Evolutionary conservation across 2,888 invertebrate species (phyloP).

Genomic region (Eilema griseolum): DNA sequence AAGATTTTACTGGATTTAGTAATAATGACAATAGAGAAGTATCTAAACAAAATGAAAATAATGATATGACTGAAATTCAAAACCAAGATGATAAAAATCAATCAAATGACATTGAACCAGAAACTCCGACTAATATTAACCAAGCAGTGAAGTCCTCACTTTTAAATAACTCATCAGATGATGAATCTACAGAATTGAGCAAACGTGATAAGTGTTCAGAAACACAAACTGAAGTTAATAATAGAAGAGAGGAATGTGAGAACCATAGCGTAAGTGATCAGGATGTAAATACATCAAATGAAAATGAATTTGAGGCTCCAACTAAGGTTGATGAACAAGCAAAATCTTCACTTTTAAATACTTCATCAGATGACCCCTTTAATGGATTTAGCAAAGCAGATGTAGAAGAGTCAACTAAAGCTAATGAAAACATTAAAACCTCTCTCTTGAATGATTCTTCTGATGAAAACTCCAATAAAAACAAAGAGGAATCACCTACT

Average conservation of each 20-base stretch:
- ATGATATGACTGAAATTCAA: neutral
- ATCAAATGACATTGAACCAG: neutral
- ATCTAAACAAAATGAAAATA: constrained; percentile 3
- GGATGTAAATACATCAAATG: neutral
- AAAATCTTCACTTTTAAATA: constrained; percentile 10
- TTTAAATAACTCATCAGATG: constrained; percentile 52
- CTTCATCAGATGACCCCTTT: constrained; percentile 11
- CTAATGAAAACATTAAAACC: constrained; percentile 42
- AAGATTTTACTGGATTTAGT: constrained; percentile 7
- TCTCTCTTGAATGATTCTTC: constrained; percentile 55
- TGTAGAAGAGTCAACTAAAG: constrained; percentile 27
- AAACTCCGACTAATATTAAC: constrained; percentile 20
- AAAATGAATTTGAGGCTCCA: neutral
- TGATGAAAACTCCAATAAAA: constrained; percentile 48
- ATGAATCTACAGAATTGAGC: constrained; percentile 40
- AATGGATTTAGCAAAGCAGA: constrained; percentile 50
- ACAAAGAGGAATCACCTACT: constrained; percentile 39
- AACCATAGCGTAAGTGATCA: neutral
- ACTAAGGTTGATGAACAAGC: constrained; percentile 1
- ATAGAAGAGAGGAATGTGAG: neutral
- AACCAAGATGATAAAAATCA: constrained; percentile 25
- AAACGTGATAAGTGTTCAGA: constrained; percentile 22
- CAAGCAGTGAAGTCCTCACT: constrained; percentile 49
- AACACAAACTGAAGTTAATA: neutral
- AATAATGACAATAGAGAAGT: neutral